A percentile compares a stretch with the other conserved stretches of the same genome.
These are phyloP conservation scores for Vimba vimba DNA, from an alignment of 2,113 vertebrate species.

Conservation along the genomic window DNA sequence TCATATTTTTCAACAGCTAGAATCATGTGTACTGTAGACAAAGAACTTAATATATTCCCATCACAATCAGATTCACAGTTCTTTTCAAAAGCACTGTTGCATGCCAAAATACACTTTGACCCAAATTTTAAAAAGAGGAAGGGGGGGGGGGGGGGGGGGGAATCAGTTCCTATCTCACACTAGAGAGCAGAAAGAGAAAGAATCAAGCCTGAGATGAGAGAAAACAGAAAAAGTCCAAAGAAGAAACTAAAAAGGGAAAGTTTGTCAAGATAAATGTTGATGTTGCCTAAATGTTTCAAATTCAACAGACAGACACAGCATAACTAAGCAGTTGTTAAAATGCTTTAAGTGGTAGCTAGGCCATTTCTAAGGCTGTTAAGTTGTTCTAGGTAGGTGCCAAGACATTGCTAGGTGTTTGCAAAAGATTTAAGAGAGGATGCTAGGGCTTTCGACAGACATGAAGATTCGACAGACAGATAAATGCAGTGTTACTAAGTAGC, in stretches of 20 bases:
- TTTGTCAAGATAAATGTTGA: not conserved
- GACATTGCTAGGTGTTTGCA: not conserved
- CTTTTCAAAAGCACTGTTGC: not conserved
- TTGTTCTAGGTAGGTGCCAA: not conserved
- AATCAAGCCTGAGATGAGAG: not conserved
- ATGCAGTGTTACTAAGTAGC: too few species aligned
- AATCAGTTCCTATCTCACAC: constrained; percentile 32
- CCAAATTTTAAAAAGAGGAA: constrained; percentile 42
- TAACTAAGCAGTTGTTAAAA: not conserved
- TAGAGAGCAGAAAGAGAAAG: constrained; percentile 5
- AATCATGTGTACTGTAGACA: not conserved
- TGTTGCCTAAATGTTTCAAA: not conserved
- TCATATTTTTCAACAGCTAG: not conserved
- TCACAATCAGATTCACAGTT: not conserved
- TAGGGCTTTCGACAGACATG: not conserved
- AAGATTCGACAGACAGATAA: too few species aligned
- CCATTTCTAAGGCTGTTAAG: not conserved
- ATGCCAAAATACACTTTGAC: constrained; percentile 38
- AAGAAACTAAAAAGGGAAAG: constrained; percentile 1
- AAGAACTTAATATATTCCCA: not conserved
- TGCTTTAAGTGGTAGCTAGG: not conserved
- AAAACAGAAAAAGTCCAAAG: not conserved
- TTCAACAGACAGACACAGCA: not conserved
- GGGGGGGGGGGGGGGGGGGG: too few species aligned
- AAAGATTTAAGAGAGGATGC: not conserved